Evolutionary conservation across 2,888 invertebrate species (phyloP).

Genomic region (Callinectes sapidus): DNA sequence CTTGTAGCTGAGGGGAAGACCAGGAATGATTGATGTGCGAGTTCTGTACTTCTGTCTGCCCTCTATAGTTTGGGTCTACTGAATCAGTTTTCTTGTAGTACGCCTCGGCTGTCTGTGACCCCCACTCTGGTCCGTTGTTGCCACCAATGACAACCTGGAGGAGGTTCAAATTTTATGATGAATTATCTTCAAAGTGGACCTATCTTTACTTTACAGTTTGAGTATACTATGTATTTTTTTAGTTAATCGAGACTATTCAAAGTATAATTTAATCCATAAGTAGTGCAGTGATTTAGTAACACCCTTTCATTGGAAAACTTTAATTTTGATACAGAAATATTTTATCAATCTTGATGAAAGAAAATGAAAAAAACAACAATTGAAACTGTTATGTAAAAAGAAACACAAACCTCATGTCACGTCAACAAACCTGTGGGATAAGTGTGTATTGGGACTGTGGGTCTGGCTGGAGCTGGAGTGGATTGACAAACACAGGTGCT

Average conservation of each 20-base stretch:
- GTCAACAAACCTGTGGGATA: constrained; percentile 50
- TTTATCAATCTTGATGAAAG: neutral
- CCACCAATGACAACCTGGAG: constrained; percentile 46
- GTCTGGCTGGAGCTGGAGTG: constrained; percentile 38
- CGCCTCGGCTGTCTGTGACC: constrained; percentile 42
- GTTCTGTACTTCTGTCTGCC: neutral
- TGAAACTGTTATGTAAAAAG: neutral
- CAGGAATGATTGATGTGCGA: neutral
- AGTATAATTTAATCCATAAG: neutral
- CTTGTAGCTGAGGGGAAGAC: constrained; percentile 24
- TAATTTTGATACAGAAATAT: neutral
- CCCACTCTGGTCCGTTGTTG: constrained; percentile 26
- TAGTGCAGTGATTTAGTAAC: neutral
- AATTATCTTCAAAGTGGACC: neutral
- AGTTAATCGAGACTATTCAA: neutral
- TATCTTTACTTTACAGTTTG: neutral
- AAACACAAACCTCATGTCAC: neutral
- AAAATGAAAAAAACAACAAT: no score
- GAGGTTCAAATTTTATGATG: neutral
- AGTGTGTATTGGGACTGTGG: constrained; percentile 16
- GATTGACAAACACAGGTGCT: constrained; percentile 20
- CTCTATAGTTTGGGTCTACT: constrained; percentile 14
- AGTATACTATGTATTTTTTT: neutral
- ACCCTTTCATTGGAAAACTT: neutral
- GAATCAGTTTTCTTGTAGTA: constrained; percentile 70